These are phyloP conservation scores for Choreutis nemorana DNA, from an alignment of 2,888 invertebrate genomes.

Conservation along the genomic window DNA sequence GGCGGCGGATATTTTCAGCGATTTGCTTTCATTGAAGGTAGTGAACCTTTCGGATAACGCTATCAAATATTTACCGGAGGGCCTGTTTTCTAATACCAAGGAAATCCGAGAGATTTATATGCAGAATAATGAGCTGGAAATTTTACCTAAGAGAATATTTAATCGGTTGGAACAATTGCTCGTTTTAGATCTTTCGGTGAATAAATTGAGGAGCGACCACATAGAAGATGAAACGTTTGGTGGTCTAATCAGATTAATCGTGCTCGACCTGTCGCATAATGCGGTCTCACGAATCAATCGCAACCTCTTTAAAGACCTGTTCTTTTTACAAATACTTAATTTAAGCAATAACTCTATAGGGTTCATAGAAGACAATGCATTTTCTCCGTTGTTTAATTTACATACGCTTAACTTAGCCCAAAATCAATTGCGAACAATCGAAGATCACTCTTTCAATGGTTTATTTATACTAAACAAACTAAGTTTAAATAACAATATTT, in stretches of 20 bases:
- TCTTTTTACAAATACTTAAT: conserved; percentile 86
- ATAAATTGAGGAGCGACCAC: conserved; percentile 85
- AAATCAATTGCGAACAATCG: conserved; percentile 82
- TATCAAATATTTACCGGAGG: conserved; percentile 81
- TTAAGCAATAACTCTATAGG: conserved; percentile 86
- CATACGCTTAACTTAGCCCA: conserved; percentile 89
- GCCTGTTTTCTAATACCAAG: conserved; percentile 80
- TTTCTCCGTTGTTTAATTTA: conserved; percentile 86
- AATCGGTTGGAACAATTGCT: conserved; percentile 85
- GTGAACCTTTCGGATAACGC: conserved; percentile 89
- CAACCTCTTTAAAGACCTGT: conserved; percentile 85
- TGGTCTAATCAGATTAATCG: conserved; percentile 85
- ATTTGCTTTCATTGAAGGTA: conserved; percentile 79
- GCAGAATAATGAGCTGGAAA: conserved; percentile 85
- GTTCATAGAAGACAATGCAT: conserved; percentile 85
- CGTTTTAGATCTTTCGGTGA: conserved; percentile 85
- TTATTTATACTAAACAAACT: conserved; percentile 84
- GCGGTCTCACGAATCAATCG: conserved; percentile 80
- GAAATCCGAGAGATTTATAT: conserved; percentile 86
- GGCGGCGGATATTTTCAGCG: conserved; percentile 79
- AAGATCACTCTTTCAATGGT: conserved; percentile 83
- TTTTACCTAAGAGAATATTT: conserved; percentile 84
- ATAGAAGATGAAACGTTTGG: conserved; percentile 87
- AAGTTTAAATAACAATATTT: conserved; percentile 83
- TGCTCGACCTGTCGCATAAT: conserved; percentile 87